Evolutionary conservation across 1,140 invertebrate species (phyloP).

Genomic region (Cyphomyrmex costatus): DNA sequence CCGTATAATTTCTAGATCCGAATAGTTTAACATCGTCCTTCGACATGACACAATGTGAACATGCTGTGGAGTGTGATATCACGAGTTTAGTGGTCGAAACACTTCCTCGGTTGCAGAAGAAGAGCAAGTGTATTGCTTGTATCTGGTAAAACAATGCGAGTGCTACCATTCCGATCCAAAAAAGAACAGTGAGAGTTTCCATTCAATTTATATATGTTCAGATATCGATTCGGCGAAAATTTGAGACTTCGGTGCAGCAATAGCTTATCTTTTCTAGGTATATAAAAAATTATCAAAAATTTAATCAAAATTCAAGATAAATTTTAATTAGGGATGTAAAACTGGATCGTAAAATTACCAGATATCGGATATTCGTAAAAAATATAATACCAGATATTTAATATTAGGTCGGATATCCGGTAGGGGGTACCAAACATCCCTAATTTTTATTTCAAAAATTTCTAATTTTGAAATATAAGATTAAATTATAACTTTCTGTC

Average conservation of each 20-base stretch:
- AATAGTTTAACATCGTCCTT: conserved; percentile 34
- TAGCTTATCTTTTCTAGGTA: neutral
- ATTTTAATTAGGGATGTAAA: neutral
- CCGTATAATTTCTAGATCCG: conserved; percentile 18
- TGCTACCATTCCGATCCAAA: conserved; percentile 75
- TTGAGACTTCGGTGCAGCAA: neutral
- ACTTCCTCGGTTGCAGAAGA: conserved; percentile 44
- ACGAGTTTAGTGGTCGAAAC: conserved; percentile 9
- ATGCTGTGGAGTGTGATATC: conserved; percentile 44
- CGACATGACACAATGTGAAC: conserved; percentile 1
- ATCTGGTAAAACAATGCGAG: conserved; percentile 68
- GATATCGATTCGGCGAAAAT: conserved; percentile 57
- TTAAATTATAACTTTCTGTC: neutral
- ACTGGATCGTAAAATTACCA: no score
- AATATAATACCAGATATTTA: no score
- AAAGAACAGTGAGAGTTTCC: conserved; percentile 69
- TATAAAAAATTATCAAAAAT: neutral
- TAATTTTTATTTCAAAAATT: neutral
- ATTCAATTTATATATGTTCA: conserved; percentile 68
- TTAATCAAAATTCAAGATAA: neutral
- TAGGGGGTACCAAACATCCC: no score
- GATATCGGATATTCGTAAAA: no score
- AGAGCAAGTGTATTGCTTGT: conserved; percentile 60
- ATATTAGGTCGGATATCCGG: no score
- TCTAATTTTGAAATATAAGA: neutral